phyloP scores from a whole-genome alignment of 2,113 vertebrate genomes.

The Brachyistius frenatus region DNA sequence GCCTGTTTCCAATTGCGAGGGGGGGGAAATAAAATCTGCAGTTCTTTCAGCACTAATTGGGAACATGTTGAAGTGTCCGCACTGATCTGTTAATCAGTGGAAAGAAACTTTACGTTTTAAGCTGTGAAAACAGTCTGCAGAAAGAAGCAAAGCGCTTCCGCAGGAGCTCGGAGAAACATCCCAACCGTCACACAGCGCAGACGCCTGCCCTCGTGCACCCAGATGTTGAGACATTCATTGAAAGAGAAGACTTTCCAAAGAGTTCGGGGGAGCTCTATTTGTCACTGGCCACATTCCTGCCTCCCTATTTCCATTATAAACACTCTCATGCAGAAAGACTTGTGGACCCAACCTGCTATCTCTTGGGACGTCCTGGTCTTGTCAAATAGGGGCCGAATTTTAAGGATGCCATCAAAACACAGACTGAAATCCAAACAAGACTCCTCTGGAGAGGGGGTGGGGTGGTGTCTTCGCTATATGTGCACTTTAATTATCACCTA shows the following conservation, averaged over 20 bases:
- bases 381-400: slow-evolving; percentile 14
- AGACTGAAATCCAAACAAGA: background rate
- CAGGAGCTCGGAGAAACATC: background rate
- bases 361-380: background rate
- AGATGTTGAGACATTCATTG: background rate
- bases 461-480: background rate
- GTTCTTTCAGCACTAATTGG: slow-evolving; percentile 49
- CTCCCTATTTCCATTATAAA: background rate
- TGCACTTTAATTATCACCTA: slow-evolving; percentile 11
- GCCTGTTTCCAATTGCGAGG: slow-evolving; percentile 36
- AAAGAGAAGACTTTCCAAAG: slow-evolving; percentile 12
- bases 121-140: slow-evolving; percentile 63
- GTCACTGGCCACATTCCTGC: background rate
- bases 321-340: background rate
- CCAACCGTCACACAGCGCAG: slow-evolving; percentile 14
- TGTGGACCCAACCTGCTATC: background rate
- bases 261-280: background rate
- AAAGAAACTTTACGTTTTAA: slow-evolving; percentile 33
- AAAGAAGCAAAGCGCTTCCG: background rate
- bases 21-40: slow-evolving; percentile 55
- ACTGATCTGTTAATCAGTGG: slow-evolving; percentile 54
- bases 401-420: background rate
- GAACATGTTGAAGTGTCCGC: slow-evolving; percentile 53
- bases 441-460: background rate
- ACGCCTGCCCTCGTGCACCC: background rate